Evolutionary conservation across 2,888 invertebrate species (phyloP).

Genomic region (Rhorus exstirpatorius): DNA sequence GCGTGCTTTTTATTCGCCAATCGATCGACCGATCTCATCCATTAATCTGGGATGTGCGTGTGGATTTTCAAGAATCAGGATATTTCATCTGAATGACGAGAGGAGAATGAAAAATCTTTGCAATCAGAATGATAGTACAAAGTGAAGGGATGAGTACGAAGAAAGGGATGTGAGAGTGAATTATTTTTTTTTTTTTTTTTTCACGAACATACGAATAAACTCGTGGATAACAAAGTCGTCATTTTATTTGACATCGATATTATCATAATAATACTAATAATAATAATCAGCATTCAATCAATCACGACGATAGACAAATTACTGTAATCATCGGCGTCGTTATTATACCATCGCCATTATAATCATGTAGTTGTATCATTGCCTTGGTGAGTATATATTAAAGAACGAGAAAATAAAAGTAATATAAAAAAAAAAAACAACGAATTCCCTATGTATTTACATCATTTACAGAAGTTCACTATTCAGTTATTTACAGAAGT

Average conservation of each 20-base stretch:
- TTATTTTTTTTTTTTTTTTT: background rate
- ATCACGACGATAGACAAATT: conserved; percentile 51
- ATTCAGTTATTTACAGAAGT: conserved; percentile 79
- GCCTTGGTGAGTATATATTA: conserved; percentile 73
- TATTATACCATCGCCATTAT: conserved; percentile 62
- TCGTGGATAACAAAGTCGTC: conserved; percentile 73
- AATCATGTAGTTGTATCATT: conserved; percentile 34
- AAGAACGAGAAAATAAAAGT: conserved; percentile 14
- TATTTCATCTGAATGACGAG: conserved; percentile 5
- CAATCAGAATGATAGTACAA: background rate
- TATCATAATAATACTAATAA: conserved; percentile 41
- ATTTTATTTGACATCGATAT: conserved; percentile 78
- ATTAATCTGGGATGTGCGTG: background rate
- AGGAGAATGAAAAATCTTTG: background rate
- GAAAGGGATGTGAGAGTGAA: conserved; percentile 1
- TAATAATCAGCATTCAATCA: conserved; percentile 49
- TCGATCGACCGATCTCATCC: conserved; percentile 8
- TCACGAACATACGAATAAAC: conserved; percentile 39
- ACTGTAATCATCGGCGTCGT: conserved; percentile 60
- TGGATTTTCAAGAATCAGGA: background rate
- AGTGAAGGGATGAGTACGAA: background rate
- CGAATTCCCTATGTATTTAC: conserved; percentile 81
- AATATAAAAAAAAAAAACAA: conserved; percentile 17
- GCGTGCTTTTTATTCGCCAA: background rate
- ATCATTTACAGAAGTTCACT: conserved; percentile 77